Evolutionary conservation across 2,113 vertebrate species (phyloP).

Genomic region (Lanius ludovicianus): DNA sequence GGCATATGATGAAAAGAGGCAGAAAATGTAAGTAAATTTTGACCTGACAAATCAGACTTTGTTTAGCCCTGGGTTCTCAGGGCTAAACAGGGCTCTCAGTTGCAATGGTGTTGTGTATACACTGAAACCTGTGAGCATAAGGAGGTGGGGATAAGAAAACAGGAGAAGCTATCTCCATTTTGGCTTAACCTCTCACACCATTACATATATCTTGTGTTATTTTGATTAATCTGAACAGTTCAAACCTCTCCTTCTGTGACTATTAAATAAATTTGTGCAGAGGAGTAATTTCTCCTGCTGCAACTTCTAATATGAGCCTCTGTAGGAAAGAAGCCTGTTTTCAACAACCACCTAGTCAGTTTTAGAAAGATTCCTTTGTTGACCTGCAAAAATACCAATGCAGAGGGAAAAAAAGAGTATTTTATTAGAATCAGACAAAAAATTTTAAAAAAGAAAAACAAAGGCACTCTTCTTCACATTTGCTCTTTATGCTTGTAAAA

Average conservation of each 20-base stretch:
- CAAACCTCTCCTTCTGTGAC: neutral
- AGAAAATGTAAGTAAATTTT: slow-evolving; percentile 85
- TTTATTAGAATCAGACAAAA: neutral
- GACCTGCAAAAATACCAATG: neutral
- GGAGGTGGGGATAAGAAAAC: neutral
- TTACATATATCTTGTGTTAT: neutral
- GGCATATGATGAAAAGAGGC: slow-evolving; percentile 88
- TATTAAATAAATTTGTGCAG: neutral
- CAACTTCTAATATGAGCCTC: neutral
- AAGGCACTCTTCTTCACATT: neutral
- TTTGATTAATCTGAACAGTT: neutral
- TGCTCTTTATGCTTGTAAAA: neutral
- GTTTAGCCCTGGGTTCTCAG: neutral
- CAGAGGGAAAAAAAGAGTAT: neutral
- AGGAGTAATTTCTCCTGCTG: neutral
- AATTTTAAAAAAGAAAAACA: neutral
- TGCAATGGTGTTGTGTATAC: neutral
- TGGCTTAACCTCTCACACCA: neutral
- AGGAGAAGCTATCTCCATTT: neutral
- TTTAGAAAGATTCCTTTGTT: neutral
- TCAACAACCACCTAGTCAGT: neutral
- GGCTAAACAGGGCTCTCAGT: neutral
- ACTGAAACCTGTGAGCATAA: neutral
- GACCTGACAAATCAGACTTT: neutral
- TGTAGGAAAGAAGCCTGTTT: neutral